Percentiles rank a stretch among this genome's conserved stretches.
Conservation (phyloP, 2,113 vertebrate species). For the Smithornis capensis region DNA sequence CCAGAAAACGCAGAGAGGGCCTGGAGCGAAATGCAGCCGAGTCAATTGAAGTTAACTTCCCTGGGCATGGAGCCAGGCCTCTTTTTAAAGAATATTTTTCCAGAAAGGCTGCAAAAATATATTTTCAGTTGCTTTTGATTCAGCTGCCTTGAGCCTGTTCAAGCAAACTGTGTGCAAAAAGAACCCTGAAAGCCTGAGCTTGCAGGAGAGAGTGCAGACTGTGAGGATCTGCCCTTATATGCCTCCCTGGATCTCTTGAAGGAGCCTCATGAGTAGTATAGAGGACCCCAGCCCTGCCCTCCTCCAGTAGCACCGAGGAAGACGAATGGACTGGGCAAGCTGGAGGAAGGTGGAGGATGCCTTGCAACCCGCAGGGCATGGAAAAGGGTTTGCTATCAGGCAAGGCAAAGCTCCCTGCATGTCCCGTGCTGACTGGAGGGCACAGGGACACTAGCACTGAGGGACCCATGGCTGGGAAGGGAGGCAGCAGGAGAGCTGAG, state of each 20-base stretch:
- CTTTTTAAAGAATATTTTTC: slow-evolving; percentile 25
- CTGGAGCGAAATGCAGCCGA: background rate
- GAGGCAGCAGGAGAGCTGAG: background rate
- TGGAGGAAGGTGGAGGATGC: background rate
- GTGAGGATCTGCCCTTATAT: background rate
- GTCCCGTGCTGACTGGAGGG: rapidly evolving
- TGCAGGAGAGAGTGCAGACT: background rate
- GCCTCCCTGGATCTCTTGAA: background rate
- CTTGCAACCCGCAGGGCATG: background rate
- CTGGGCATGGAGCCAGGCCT: background rate
- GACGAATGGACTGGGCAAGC: background rate
- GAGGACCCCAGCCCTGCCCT: background rate
- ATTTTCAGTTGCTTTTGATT: background rate
- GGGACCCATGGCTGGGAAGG: background rate
- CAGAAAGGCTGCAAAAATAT: background rate
- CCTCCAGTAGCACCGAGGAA: background rate
- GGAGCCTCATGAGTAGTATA: background rate
- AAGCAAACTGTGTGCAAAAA: background rate
- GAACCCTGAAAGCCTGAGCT: background rate
- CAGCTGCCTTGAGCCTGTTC: background rate
- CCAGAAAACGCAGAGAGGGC: slow-evolving; percentile 36
- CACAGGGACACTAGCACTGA: background rate
- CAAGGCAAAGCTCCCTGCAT: background rate
- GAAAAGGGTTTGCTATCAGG: background rate
- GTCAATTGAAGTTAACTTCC: slow-evolving; percentile 52